These are phyloP conservation scores for Connochaetes taurinus DNA, from an alignment of 2,113 vertebrate genomes.

Conservation along the genomic window DNA sequence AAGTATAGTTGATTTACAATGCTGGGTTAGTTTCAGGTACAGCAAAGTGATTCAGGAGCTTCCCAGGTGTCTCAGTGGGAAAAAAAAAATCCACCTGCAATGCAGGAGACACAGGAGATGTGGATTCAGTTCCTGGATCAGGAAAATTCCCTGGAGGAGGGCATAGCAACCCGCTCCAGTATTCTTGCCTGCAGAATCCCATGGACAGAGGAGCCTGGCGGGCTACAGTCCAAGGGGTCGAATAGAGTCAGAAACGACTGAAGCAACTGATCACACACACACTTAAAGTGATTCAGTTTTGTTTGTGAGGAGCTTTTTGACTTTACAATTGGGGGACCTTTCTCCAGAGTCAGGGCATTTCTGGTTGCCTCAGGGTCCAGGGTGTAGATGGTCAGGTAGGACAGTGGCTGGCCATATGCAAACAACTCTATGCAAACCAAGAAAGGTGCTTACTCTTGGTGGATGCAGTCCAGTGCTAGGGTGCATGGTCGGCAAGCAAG, in stretches of 20 bases:
- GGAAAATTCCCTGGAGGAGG: not conserved
- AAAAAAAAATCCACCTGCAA: not conserved
- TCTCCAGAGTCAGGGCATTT: not conserved
- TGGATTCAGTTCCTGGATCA: not conserved
- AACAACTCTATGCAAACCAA: not conserved
- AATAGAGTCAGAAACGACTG: not conserved
- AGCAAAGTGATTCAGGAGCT: not conserved
- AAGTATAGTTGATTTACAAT: not conserved
- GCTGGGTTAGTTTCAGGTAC: not conserved
- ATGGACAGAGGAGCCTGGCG: accelerated
- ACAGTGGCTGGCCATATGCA: not conserved
- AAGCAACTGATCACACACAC: not conserved
- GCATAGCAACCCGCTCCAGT: not conserved
- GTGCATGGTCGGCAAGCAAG: accelerated
- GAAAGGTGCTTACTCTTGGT: not conserved
- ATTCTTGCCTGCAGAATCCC: not conserved
- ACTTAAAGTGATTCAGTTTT: not conserved
- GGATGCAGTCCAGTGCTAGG: not conserved
- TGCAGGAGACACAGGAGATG: not conserved
- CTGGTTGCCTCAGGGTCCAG: not conserved
- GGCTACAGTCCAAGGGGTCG: not conserved
- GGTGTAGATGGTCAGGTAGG: not conserved
- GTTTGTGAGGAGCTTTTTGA: not conserved
- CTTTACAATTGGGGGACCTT: not conserved
- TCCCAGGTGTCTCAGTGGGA: not conserved